Evolutionary conservation across 2,113 vertebrate genomes (phyloP), one percentile per base, ranked within the genome.

Genomic region (Thunnus thynnus): DNA sequence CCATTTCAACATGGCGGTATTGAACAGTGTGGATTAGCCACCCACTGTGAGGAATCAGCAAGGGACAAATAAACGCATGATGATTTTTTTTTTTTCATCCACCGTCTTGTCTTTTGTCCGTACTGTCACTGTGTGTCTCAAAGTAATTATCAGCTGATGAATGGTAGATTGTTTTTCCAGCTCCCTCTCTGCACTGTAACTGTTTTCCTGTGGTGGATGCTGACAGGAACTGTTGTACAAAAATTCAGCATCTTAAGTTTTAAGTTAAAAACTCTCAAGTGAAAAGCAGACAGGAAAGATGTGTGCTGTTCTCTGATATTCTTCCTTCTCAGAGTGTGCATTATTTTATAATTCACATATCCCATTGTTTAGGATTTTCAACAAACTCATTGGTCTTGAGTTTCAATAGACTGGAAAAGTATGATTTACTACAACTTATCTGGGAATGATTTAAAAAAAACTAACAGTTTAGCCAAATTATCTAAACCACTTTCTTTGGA

Each of bases 21-120:
- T 90, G 82, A 83, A 85, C 72, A 52, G 70, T 36, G 76, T 58
- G 90, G 88, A 92, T 94, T 94, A 94, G 80, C 90, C 90, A 83
- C 94, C 92, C 90, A 88, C 91, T 91, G 92, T 47, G 91, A 84
- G 85, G 86, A 89, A 84, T 87, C 71, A 80, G 80, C 51, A 41
- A 87, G 88, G 81, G 82, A 88, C 89, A 63, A 81, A 89, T 80
- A 77, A 76, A 78, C 62, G 76, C 78, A 67, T 63, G 72, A 78
- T 62, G 75, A 57, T 52, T 63, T 77, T 55, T 67, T 76, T 56
- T 41, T 61, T 22, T 63, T 74, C 30, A 41, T 65, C 48, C 63
- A 22, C 58, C 70, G 62, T 88, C 58, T 48, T 30, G 74, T 80
- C 78, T 88, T 80, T 72, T 88, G 84, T 85, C 86, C 80, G 13